These are phyloP conservation scores for Pseudochirops cupreus DNA, from an alignment of 2,797 vertebrate species.

Conservation along the genomic window DNA sequence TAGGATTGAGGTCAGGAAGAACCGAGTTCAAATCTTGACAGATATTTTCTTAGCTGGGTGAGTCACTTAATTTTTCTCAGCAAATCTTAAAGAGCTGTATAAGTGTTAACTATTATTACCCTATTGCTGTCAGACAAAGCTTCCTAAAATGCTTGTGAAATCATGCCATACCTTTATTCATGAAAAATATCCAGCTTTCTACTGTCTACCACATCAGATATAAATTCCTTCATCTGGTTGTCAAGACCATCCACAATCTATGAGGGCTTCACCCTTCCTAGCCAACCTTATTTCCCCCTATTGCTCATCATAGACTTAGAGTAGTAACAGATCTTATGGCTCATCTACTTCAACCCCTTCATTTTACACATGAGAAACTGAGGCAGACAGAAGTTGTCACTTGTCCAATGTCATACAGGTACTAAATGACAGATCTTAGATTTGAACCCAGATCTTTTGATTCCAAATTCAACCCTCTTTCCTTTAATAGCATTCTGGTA, in stretches of 20 bases:
- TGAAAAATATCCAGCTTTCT: background rate
- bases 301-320: background rate
- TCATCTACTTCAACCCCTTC: background rate
- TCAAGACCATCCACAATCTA: background rate
- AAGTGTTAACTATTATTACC: background rate
- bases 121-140: background rate
- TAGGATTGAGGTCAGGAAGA: slow-evolving; percentile 17
- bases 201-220: background rate
- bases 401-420: background rate
- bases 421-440: background rate
- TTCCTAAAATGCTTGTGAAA: background rate
- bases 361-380: background rate
- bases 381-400: background rate
- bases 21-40: slow-evolving; percentile 32
- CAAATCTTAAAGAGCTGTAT: background rate
- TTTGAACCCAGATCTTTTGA: background rate
- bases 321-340: background rate
- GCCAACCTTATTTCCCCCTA: background rate
- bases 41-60: background rate
- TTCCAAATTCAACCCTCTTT: background rate
- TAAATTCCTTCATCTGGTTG: background rate
- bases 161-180: background rate
- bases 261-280: background rate
- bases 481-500: background rate
- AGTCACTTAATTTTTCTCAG: background rate